A percentile compares a stretch with the other conserved stretches of the same genome.
Conservation (phyloP, 2,888 invertebrate genomes). For the Neuroscelio doddi region DNA sequence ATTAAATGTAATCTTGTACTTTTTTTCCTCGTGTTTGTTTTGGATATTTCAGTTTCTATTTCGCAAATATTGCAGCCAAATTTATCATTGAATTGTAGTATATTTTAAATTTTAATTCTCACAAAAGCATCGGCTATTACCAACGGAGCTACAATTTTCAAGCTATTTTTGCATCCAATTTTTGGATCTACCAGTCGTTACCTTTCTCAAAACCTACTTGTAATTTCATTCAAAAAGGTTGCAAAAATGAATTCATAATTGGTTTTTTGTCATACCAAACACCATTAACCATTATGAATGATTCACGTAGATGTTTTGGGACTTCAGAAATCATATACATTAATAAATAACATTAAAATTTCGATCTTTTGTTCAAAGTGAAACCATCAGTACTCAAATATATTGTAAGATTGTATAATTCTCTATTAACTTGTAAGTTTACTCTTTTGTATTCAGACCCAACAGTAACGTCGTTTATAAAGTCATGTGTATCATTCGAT, state of each 20-base stretch:
- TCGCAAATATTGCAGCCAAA: constrained; percentile 39
- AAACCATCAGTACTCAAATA: constrained; percentile 35
- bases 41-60: constrained; percentile 18
- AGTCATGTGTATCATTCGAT: no score
- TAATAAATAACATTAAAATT: constrained; percentile 28
- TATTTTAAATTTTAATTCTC: constrained; percentile 30
- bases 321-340: constrained; percentile 29
- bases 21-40: background rate
- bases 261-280: constrained; percentile 28
- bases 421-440: constrained; percentile 12
- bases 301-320: no score
- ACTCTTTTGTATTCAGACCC: constrained; percentile 32
- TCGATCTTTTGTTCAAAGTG: constrained; percentile 17
- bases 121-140: constrained; percentile 33
- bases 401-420: constrained; percentile 22
- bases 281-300: constrained; percentile 10
- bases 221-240: constrained; percentile 23
- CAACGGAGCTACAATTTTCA: constrained; percentile 18
- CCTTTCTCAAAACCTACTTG: constrained; percentile 16
- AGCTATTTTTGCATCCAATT: background rate
- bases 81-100: constrained; percentile 19
- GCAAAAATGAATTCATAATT: constrained; percentile 23
- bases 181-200: constrained; percentile 16
- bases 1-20: no score
- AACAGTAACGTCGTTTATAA: constrained; percentile 21